Evolutionary conservation across 1,140 invertebrate genomes (phyloP).

Genomic region (Cydia pomonella): DNA sequence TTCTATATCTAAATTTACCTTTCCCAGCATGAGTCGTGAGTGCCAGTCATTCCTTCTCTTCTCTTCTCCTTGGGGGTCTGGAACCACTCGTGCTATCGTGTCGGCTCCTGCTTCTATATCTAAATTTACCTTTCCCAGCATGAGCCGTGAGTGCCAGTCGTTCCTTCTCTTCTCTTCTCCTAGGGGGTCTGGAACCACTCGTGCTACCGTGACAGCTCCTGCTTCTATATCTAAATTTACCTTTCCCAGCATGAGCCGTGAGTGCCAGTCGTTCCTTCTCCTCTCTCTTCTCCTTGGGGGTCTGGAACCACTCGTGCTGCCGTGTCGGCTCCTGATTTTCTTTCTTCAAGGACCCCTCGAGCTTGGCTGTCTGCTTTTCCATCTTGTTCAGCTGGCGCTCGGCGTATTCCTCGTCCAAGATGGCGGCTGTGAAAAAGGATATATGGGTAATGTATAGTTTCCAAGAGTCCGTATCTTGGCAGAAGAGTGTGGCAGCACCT

Average conservation of each 20-base stretch:
- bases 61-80: constrained; percentile 85
- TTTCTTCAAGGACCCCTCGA: constrained; percentile 87
- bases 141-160: constrained; percentile 73
- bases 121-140: constrained; percentile 55
- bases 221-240: constrained; percentile 37
- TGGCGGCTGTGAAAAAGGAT: constrained; percentile 78
- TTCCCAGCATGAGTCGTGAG: constrained; percentile 61
- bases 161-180: constrained; percentile 89
- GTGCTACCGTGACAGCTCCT: constrained; percentile 77
- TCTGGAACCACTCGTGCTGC: constrained; percentile 93
- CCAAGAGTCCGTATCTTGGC: too few relatives aligned
- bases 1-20: constrained; percentile 51
- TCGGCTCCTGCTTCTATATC: neutral
- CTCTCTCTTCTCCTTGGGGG: constrained; percentile 87
- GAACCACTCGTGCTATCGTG: too few relatives aligned
- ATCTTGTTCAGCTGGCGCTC: constrained; percentile 91
- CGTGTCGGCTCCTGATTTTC: constrained; percentile 62
- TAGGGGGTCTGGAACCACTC: constrained; percentile 95
- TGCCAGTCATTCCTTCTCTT: constrained; percentile 85
- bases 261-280: constrained; percentile 86
- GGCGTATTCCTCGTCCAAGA: constrained; percentile 91
- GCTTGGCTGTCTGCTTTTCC: constrained; percentile 92
- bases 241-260: constrained; percentile 59
- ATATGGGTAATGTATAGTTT: neutral
- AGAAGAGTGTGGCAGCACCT: too few relatives aligned